Conservation (phyloP, 2,888 invertebrate genomes). For the Macrophya alboannulata region DNA sequence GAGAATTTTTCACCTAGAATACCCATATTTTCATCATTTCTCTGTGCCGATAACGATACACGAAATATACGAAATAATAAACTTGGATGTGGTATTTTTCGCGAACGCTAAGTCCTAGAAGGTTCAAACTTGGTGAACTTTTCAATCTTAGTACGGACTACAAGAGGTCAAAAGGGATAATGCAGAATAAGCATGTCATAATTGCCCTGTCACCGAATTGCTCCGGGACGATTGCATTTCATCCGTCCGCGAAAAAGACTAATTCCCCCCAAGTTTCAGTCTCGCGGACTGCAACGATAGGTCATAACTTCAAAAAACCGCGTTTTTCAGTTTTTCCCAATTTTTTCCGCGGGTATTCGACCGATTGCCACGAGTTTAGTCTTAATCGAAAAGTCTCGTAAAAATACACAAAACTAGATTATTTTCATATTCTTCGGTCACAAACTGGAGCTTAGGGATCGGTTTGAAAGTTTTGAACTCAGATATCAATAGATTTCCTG, state of each 20-base stretch:
- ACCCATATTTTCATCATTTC: too few relatives aligned
- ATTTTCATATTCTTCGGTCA: neutral
- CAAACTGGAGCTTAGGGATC: neutral
- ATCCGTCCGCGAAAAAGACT: neutral
- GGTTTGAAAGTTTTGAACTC: conserved; percentile 12
- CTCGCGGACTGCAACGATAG: neutral
- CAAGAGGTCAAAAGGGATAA: too few relatives aligned
- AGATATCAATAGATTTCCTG: conserved; percentile 24
- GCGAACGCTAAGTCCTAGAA: too few relatives aligned
- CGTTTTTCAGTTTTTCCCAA: conserved; percentile 10
- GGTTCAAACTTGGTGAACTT: too few relatives aligned
- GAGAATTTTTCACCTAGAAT: too few relatives aligned
- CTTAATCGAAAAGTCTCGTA: neutral
- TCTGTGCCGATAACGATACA: too few relatives aligned
- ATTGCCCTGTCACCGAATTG: conserved; percentile 15
- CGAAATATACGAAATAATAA: too few relatives aligned
- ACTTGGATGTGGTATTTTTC: too few relatives aligned
- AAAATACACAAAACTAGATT: conserved; percentile 1
- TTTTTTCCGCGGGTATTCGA: neutral
- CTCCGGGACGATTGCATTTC: neutral
- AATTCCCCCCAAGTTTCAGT: neutral
- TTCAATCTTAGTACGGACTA: too few relatives aligned
- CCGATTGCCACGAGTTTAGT: neutral
- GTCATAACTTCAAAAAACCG: neutral
- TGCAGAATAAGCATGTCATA: conserved; percentile 7